Evolutionary conservation across 1,140 invertebrate genomes (phyloP).

Genomic region (Aphis craccivora): DNA sequence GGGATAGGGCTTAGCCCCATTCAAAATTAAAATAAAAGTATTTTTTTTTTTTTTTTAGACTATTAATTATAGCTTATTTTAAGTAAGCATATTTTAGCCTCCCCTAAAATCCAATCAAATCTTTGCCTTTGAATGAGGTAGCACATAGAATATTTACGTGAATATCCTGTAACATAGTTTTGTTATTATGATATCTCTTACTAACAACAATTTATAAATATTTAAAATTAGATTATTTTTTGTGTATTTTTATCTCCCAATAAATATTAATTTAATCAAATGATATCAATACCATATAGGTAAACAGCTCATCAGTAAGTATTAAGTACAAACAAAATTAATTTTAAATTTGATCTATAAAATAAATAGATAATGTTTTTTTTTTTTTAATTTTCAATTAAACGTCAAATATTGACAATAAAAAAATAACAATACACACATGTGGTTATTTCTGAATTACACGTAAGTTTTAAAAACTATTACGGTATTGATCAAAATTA

Average conservation of each 20-base stretch:
- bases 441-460: not conserved
- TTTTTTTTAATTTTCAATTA: constrained; percentile 9
- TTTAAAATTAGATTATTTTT: not conserved
- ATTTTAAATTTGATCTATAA: not conserved
- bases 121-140: no score
- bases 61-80: no score
- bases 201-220: not conserved
- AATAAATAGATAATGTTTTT: not conserved
- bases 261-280: not conserved
- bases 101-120: no score
- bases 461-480: not conserved
- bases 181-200: not conserved
- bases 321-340: not conserved
- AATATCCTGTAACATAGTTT: not conserved
- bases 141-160: not conserved
- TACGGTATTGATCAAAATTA: not conserved
- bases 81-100: no score
- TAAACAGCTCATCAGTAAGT: not conserved
- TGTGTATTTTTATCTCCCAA: not conserved
- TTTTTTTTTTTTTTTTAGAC: no score
- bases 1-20: no score
- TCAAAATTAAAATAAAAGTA: no score
- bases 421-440: not conserved
- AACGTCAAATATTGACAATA: not conserved
- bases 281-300: not conserved